A percentile compares a stretch with the other conserved stretches of the same genome.
Conservation (phyloP, 1,140 invertebrate genomes). For the Trachymyrmex septentrionalis region DNA sequence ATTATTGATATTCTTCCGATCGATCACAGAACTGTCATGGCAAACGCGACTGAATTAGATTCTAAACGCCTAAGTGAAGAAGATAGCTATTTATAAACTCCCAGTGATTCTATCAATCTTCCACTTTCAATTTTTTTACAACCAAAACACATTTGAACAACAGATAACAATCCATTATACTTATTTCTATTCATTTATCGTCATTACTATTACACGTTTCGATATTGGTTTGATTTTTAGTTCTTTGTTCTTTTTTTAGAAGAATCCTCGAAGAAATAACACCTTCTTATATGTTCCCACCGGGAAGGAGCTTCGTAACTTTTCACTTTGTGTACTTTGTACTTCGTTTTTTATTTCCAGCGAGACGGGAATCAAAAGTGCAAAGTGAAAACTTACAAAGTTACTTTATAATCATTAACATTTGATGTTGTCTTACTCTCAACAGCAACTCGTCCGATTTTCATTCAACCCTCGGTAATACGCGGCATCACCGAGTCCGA, state of each 20-base stretch:
- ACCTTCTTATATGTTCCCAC: background rate
- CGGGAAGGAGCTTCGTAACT: background rate
- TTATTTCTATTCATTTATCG: slow-evolving; percentile 1
- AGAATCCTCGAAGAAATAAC: too few relatives aligned
- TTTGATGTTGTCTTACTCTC: background rate
- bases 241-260: background rate
- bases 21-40: slow-evolving; percentile 28
- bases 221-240: background rate
- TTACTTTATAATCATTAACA: background rate
- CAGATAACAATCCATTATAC: background rate
- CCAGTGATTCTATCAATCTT: slow-evolving; percentile 9
- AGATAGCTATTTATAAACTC: slow-evolving; percentile 5
- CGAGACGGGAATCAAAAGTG: background rate
- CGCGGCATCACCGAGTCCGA: background rate
- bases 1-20: slow-evolving; percentile 45
- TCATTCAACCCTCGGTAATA: background rate
- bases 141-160: background rate
- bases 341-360: slow-evolving; percentile 17
- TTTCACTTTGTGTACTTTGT: slow-evolving; percentile 4
- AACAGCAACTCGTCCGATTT: background rate
- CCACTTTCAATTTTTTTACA: background rate
- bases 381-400: slow-evolving; percentile 23
- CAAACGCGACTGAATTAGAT: slow-evolving; percentile 24
- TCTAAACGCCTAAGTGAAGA: background rate
- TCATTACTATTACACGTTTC: background rate